These are phyloP conservation scores for Protonemura montana DNA, from an alignment of 2,888 invertebrate genomes.

Conservation along the genomic window DNA sequence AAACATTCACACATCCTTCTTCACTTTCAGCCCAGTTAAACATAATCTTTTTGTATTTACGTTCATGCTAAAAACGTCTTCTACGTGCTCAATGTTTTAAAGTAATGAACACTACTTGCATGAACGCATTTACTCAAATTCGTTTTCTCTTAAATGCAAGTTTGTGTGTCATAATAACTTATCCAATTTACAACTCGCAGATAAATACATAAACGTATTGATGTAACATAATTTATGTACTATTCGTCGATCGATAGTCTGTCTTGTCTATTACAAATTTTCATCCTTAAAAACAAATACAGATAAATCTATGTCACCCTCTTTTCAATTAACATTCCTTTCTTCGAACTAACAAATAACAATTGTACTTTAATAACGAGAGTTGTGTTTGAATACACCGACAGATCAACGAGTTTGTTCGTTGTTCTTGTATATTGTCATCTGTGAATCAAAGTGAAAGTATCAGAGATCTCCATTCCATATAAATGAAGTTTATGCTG, in stretches of 20 bases:
- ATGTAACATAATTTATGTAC: not conserved
- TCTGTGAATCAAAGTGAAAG: slow-evolving; percentile 24
- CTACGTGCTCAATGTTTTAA: not conserved
- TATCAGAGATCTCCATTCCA: slow-evolving; percentile 40
- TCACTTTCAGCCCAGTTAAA: not conserved
- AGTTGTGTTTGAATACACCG: slow-evolving; percentile 30
- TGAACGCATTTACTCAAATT: slow-evolving; percentile 20
- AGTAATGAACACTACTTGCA: not conserved
- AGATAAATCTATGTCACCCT: slow-evolving; percentile 30
- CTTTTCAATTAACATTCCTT: slow-evolving; percentile 41
- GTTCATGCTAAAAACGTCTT: not conserved
- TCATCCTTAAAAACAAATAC: not conserved
- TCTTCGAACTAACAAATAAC: slow-evolving; percentile 33
- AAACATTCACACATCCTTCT: not conserved
- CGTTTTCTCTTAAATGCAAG: not conserved
- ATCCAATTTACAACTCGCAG: not conserved
- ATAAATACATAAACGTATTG: slow-evolving; percentile 9
- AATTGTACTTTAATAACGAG: not conserved
- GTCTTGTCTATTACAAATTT: not conserved
- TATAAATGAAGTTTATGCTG: slow-evolving; percentile 14
- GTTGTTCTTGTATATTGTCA: slow-evolving; percentile 9
- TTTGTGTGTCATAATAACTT: not conserved
- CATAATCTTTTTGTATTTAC: not conserved
- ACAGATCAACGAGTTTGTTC: slow-evolving; percentile 21
- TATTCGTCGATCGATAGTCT: not conserved